These are phyloP conservation scores for Harpegnathos saltator DNA, from an alignment of 1,140 invertebrate genomes.

Conservation along the genomic window DNA sequence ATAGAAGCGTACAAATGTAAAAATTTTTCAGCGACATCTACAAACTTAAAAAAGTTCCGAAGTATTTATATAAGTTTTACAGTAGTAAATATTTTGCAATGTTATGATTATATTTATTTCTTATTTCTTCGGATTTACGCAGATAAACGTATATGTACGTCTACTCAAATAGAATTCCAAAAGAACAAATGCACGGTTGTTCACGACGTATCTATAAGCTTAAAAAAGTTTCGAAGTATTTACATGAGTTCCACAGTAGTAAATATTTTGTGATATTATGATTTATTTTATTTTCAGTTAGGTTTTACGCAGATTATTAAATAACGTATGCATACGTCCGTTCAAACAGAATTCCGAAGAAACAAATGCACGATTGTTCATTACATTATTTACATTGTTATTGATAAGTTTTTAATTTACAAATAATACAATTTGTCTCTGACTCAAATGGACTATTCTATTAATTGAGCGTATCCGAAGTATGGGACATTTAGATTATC, in stretches of 20 bases:
- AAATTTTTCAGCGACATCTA: background rate
- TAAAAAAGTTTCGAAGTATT: no score
- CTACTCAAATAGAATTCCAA: no score
- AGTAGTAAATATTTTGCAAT: conserved; percentile 10
- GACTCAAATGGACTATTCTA: background rate
- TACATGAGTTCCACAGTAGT: no score
- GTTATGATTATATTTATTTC: background rate
- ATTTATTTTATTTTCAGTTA: conserved; percentile 12
- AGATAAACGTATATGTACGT: no score
- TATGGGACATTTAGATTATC: background rate
- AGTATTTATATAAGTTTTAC: no score
- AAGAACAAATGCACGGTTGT: no score
- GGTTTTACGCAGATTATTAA: background rate
- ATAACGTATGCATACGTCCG: background rate
- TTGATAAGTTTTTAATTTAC: background rate
- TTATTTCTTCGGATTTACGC: background rate
- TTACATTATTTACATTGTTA: no score
- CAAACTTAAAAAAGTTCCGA: no score
- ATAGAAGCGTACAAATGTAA: background rate
- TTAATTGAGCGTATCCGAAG: background rate
- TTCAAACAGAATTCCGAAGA: background rate
- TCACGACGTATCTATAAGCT: no score
- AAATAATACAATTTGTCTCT: conserved; percentile 5
- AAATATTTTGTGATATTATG: conserved; percentile 10
- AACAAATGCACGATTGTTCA: background rate